phyloP scores from a whole-genome alignment of 2,888 invertebrate species.

The Tetragnatha montana region DNA sequence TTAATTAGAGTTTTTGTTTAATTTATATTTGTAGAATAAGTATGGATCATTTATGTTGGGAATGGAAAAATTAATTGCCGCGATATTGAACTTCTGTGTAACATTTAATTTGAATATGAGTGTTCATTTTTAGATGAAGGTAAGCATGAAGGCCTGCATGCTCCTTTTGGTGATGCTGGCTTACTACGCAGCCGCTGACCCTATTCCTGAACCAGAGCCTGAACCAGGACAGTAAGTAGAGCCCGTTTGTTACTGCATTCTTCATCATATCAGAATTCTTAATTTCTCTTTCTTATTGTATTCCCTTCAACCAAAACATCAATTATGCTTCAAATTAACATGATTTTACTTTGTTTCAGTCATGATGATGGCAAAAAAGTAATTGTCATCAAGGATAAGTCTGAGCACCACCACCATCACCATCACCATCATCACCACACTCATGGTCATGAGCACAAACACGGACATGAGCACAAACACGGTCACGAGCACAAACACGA shows the following conservation, averaged over 20 bases:
- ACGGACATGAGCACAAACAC: conserved; percentile 48
- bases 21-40: background rate
- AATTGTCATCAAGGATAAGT: conserved; percentile 48
- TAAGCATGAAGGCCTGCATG: conserved; percentile 45
- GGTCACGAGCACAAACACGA: conserved; percentile 38
- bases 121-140: conserved; percentile 28
- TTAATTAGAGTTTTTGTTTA: background rate
- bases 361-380: conserved; percentile 47
- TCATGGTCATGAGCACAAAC: conserved; percentile 44
- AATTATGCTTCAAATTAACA: background rate
- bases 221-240: conserved; percentile 49
- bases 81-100: too few relatives aligned
- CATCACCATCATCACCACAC: conserved; percentile 41
- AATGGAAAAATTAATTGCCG: too few relatives aligned
- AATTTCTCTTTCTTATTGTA: background rate
- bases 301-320: background rate
- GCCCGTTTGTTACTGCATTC: too few relatives aligned
- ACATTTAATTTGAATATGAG: background rate
- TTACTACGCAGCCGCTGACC: conserved; percentile 36
- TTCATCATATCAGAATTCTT: too few relatives aligned
- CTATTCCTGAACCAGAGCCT: conserved; percentile 49
- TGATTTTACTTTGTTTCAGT: background rate
- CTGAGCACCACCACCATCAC: conserved; percentile 54
- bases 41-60: too few relatives aligned
- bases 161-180: conserved; percentile 32